A percentile compares a stretch with the other conserved stretches of the same genome.
These are phyloP conservation scores for Thalassoma bifasciatum DNA, from an alignment of 2,113 vertebrate genomes.

Conservation along the genomic window DNA sequence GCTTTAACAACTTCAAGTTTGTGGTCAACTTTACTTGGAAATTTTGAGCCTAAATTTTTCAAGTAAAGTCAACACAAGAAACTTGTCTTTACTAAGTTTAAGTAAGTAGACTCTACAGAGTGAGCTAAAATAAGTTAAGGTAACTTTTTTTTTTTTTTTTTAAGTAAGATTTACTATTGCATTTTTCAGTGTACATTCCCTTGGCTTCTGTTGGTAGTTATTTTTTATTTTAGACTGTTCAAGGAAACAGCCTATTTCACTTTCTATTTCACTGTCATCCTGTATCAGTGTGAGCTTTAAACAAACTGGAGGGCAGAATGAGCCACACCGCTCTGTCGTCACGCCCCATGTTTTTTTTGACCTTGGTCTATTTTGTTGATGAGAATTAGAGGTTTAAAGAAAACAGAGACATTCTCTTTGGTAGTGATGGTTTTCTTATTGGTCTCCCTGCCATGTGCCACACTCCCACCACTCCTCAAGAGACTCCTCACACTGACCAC, in stretches of 20 bases:
- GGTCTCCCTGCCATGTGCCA: conserved; percentile 26
- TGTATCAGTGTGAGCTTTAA: neutral
- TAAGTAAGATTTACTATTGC: no score
- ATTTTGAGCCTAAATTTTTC: no score
- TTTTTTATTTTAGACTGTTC: neutral
- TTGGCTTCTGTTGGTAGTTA: no score
- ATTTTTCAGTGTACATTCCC: no score
- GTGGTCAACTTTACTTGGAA: no score
- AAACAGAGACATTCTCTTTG: conserved; percentile 27
- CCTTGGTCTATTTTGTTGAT: neutral
- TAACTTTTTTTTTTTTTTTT: no score
- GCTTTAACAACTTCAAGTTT: no score
- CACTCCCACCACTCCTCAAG: neutral
- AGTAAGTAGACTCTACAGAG: no score
- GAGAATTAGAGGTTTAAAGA: conserved; percentile 16
- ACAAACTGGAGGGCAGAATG: neutral
- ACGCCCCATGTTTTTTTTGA: conserved; percentile 21
- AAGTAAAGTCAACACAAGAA: no score
- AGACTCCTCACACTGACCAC: conserved; percentile 5
- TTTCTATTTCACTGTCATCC: neutral
- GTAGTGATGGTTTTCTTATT: conserved; percentile 7
- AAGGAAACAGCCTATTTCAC: neutral
- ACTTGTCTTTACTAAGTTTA: no score
- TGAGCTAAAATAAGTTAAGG: no score
- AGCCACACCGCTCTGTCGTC: neutral